phyloP scores from a whole-genome alignment of 2,797 vertebrate genomes.

The Dendrocincla tyrannina region DNA sequence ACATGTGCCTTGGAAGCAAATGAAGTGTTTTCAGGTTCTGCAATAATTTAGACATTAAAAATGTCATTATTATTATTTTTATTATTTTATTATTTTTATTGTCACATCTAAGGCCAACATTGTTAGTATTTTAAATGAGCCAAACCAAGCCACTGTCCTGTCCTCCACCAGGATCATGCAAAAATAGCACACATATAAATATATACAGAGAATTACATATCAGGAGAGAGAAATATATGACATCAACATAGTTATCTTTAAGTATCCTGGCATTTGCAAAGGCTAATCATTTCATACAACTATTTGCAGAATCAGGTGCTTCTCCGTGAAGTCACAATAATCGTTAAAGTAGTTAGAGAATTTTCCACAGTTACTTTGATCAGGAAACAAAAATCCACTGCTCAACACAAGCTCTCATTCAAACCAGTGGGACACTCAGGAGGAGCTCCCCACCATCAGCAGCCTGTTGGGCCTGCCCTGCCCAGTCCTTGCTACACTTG shows the following conservation, averaged over 20 bases:
- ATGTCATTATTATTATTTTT: background rate
- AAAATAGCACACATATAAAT: background rate
- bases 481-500: background rate
- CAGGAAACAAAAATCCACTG: background rate
- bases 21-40: conserved; percentile 4
- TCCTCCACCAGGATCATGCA: background rate
- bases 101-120: background rate
- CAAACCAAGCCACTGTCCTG: background rate
- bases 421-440: background rate
- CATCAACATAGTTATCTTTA: background rate
- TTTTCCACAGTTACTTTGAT: background rate
- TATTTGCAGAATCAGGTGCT: background rate
- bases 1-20: conserved; percentile 6
- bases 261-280: conserved; percentile 8
- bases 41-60: conserved; percentile 34
- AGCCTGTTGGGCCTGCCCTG: background rate
- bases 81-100: background rate
- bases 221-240: background rate
- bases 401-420: background rate
- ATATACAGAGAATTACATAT: background rate
- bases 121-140: background rate
- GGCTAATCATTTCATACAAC: background rate
- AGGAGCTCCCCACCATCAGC: background rate
- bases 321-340: background rate
- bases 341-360: background rate